Conservation (phyloP, 2,797 vertebrate genomes). For the Cichlasoma orientale region DNA sequence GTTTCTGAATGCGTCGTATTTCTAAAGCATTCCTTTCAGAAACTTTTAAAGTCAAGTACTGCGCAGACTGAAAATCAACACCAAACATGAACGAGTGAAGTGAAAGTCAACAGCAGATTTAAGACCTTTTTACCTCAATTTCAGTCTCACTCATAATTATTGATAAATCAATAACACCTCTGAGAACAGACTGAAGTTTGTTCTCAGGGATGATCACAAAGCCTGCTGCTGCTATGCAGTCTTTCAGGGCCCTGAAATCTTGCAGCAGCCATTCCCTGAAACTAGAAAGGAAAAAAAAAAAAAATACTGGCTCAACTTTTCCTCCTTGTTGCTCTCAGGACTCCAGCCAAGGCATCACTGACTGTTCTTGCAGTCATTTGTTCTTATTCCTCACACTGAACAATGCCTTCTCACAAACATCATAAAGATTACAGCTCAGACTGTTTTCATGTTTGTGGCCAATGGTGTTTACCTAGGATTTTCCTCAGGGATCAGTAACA, state of each 20-base stretch:
- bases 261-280: conserved; percentile 9
- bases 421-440: conserved; percentile 28
- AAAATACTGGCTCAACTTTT: background rate
- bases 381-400: conserved; percentile 4
- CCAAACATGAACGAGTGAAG: background rate
- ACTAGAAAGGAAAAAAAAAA: background rate
- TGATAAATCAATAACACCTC: conserved; percentile 12
- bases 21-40: background rate
- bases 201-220: background rate
- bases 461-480: conserved; percentile 6
- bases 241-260: background rate
- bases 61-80: background rate
- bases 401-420: conserved; percentile 35
- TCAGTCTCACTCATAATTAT: background rate
- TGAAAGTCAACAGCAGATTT: background rate
- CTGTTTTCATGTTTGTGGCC: background rate
- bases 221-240: conserved; percentile 9
- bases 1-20: background rate
- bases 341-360: conserved; percentile 14
- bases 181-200: background rate
- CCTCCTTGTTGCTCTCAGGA: conserved; percentile 11
- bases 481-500: conserved; percentile 19
- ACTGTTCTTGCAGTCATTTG: conserved; percentile 2
- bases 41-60: background rate
- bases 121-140: background rate